Conservation (phyloP, 2,113 vertebrate species). For the Balaeniceps rex region DNA sequence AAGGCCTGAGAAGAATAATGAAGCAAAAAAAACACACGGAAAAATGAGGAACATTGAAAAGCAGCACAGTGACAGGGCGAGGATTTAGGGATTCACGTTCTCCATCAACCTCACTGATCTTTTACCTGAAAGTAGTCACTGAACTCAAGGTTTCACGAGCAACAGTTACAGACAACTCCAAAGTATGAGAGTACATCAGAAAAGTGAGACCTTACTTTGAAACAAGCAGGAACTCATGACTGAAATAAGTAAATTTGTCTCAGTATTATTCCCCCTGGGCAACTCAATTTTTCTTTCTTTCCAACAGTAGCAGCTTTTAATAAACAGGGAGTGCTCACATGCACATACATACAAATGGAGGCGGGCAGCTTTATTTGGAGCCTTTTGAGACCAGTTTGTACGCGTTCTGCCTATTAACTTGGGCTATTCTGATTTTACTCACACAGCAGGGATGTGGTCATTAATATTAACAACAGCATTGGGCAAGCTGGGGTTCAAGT, state of each 20-base stretch:
- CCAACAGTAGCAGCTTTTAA: not conserved
- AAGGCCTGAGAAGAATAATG: not conserved
- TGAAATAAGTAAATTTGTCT: not conserved
- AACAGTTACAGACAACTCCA: not conserved
- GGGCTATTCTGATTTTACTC: not conserved
- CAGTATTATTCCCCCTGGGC: not conserved
- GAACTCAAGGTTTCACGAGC: not conserved
- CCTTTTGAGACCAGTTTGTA: not conserved
- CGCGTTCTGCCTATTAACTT: not conserved
- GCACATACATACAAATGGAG: not conserved
- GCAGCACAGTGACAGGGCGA: not conserved
- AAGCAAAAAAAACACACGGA: not conserved
- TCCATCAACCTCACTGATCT: not conserved
- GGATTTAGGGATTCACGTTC: not conserved
- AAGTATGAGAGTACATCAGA: not conserved
- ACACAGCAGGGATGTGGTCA: not conserved
- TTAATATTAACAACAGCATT: constrained; percentile 18
- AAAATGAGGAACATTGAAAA: not conserved
- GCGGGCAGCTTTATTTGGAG: not conserved
- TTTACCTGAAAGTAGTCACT: not conserved
- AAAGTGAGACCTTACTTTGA: not conserved
- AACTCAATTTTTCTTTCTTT: not conserved
- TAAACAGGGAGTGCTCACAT: not conserved
- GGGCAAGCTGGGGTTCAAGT: not conserved
- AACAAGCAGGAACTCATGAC: not conserved